Percentiles rank a stretch among this genome's conserved stretches.
Evolutionary conservation across 2,888 invertebrate genomes (phyloP).

Genomic region (Ctenicera cuprea): DNA sequence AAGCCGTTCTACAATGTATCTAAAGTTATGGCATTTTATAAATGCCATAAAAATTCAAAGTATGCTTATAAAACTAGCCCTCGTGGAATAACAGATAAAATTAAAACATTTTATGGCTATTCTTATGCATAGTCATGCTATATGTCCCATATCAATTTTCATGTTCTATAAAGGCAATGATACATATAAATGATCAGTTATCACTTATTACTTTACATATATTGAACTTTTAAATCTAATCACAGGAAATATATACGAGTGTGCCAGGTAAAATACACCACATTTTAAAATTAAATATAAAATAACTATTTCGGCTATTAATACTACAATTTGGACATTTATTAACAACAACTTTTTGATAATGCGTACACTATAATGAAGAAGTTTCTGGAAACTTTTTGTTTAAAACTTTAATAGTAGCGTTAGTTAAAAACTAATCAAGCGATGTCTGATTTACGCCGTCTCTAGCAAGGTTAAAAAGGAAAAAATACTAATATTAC

Average conservation of each 20-base stretch:
- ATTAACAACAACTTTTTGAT: no score
- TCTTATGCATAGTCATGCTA: conserved; percentile 21
- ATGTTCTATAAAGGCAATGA: conserved; percentile 32
- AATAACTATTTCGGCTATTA: no score
- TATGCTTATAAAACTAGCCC: conserved; percentile 21
- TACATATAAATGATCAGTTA: conserved; percentile 32
- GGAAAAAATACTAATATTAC: no score
- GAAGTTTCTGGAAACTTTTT: no score
- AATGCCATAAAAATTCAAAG: conserved; percentile 24
- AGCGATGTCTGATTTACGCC: no score
- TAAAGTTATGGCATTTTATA: conserved; percentile 2
- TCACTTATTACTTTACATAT: conserved; percentile 14
- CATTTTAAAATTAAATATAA: no score
- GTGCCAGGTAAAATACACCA: no score
- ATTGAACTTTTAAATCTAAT: conserved; percentile 7
- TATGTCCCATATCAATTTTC: conserved; percentile 32
- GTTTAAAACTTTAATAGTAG: no score
- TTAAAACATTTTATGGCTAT: conserved; percentile 35
- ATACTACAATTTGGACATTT: no score
- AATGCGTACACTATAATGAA: no score
- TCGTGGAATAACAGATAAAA: conserved; percentile 33
- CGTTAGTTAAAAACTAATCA: no score
- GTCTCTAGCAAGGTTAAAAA: no score
- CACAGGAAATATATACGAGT: not conserved
- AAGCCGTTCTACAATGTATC: not conserved